Evolutionary conservation across 2,888 invertebrate genomes (phyloP), one percentile per base, ranked within the genome.

Genomic region (Amiota mariae): DNA sequence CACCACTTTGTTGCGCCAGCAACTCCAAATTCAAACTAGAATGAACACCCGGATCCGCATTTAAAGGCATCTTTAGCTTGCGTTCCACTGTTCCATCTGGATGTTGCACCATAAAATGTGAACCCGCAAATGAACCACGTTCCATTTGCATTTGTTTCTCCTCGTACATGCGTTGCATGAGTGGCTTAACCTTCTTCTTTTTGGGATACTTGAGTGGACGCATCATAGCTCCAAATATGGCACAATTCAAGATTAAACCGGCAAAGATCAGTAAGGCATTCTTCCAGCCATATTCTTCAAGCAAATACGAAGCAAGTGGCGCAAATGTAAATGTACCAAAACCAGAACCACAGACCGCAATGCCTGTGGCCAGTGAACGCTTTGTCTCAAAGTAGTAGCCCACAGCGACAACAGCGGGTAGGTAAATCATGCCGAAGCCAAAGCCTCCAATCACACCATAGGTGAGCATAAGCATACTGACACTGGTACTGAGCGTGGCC

Each of bases 321-420:
- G 98, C 98, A 88, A 98, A 98, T 64, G 96, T 94, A 90, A 98
- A 98, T 2, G 98, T 98, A 66, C 98, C 98, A 74, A 96, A 93
- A 3, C 98, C 98, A 0, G 98, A 97, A 9, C 98, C 98, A 88
- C 98, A 98, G 0, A 98, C 98, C 0, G 98, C 98, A 74, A 96
- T 96, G 72, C 95, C 98, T 71, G 98, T 98, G 67, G 98, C 98
- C 78, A 98, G 91, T 12, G 98, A 97, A 77, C 98, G 92, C 84
- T 96, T 96, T 66, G 97, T 96, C 91, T 98, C 98, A 91, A 99
- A 99, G 91, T 98, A 98, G 91, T 98, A 98, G 8, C 98, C 97
- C 46, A 98, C 98, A 72, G 97, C 97, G 12, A 98, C 98, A 56
- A 99, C 98, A 1, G 98, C 98, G 0, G 98, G 98, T 66, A 99